Evolutionary conservation across 1,140 invertebrate genomes (phyloP).

Genomic region (Nymphalis io): DNA sequence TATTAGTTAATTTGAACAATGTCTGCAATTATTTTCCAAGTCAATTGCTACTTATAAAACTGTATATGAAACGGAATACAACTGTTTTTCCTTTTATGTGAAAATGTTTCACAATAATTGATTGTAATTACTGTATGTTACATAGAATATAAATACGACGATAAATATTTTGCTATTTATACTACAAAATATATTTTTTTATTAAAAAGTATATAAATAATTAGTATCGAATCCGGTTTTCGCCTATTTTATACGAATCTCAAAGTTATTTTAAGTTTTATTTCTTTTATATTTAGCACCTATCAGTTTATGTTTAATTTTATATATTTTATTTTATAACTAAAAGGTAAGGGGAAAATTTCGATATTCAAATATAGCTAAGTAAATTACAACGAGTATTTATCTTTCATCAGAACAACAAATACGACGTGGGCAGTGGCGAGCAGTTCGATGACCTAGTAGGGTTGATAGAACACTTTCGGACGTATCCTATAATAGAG

Average conservation of each 20-base stretch:
- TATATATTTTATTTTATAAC: too few species aligned
- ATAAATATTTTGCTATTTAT: not conserved
- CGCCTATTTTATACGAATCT: too few species aligned
- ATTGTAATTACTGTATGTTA: not conserved
- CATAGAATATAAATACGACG: not conserved
- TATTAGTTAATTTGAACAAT: too few species aligned
- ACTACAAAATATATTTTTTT: not conserved
- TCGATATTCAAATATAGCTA: too few species aligned
- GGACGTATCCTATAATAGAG: slow-evolving; percentile 98
- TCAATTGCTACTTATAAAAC: not conserved
- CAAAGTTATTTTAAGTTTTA: too few species aligned
- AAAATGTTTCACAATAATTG: slow-evolving; percentile 1
- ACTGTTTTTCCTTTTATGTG: not conserved
- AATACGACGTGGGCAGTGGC: slow-evolving; percentile 98
- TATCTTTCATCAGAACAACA: slow-evolving; percentile 88
- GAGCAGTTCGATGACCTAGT: slow-evolving; percentile 95
- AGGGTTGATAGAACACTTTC: slow-evolving; percentile 97
- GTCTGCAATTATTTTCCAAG: too few species aligned
- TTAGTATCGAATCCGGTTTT: too few species aligned
- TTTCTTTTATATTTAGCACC: too few species aligned
- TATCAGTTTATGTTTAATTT: too few species aligned
- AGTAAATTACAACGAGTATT: too few species aligned
- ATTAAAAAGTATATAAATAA: not conserved
- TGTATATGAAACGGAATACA: not conserved
- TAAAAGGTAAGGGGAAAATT: too few species aligned